Percentiles rank a stretch among this genome's conserved stretches.
These are phyloP conservation scores for Otus sunia DNA, from an alignment of 2,113 vertebrate genomes.

Conservation along the genomic window DNA sequence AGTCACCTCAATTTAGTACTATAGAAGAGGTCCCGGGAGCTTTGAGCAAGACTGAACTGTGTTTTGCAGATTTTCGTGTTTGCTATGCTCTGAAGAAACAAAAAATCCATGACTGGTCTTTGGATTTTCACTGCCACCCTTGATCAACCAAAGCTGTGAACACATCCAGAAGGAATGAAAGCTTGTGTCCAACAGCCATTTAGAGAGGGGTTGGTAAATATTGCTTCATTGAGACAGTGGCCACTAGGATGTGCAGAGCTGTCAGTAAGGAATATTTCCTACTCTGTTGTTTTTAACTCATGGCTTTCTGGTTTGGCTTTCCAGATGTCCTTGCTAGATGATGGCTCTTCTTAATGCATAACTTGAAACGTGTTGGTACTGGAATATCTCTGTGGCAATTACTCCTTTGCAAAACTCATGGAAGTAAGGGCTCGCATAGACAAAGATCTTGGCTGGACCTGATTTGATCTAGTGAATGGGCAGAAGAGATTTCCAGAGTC, in stretches of 20 bases:
- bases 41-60: neutral
- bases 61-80: neutral
- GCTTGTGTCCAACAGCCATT: neutral
- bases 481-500: neutral
- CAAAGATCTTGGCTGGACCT: rapidly evolving
- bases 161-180: neutral
- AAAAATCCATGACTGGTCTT: neutral
- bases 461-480: neutral
- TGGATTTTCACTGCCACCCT: neutral
- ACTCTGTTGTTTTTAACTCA: neutral
- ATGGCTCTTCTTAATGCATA: neutral
- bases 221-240: neutral
- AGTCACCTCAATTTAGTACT: neutral
- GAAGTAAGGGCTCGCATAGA: rapidly evolving
- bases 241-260: neutral
- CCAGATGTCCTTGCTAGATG: neutral
- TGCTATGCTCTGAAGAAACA: neutral
- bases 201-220: rapidly evolving
- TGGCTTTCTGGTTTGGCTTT: neutral
- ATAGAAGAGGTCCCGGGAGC: neutral
- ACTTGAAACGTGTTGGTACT: neutral
- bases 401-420: neutral
- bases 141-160: neutral
- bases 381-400: neutral
- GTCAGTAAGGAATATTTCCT: neutral